These are phyloP conservation scores for Bos javanicus DNA, from an alignment of 2,113 vertebrate genomes.

Conservation along the genomic window DNA sequence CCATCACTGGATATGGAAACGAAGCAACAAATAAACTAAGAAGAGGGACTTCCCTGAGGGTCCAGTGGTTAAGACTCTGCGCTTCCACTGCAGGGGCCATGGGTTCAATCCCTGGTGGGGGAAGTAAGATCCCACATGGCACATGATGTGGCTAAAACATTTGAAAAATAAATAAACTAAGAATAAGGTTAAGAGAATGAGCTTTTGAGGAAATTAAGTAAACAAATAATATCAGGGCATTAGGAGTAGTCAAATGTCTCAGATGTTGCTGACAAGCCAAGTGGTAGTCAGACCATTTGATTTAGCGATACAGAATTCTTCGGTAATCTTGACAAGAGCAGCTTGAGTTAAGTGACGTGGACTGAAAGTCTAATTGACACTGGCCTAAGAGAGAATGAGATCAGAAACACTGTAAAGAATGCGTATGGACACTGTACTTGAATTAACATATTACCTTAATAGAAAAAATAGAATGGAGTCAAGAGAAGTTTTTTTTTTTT, in stretches of 20 bases:
- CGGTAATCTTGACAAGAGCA: neutral
- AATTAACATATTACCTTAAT: neutral
- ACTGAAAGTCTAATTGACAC: neutral
- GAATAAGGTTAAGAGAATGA: neutral
- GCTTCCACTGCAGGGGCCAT: neutral
- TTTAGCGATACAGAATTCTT: neutral
- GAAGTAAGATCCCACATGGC: neutral
- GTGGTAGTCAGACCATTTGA: neutral
- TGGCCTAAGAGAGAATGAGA: neutral
- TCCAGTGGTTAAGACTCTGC: neutral
- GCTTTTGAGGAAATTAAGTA: neutral
- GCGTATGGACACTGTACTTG: neutral
- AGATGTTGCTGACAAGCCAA: neutral
- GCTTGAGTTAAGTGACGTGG: neutral
- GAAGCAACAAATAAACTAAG: neutral
- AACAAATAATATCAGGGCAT: neutral
- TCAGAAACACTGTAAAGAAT: neutral
- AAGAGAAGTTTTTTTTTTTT: neutral
- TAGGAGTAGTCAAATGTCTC: accelerated
- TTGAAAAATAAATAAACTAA: neutral
- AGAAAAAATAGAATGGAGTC: neutral
- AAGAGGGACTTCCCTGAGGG: neutral
- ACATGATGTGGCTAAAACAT: neutral
- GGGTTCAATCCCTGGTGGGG: neutral
- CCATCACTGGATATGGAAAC: neutral